Percentiles rank a stretch among this genome's conserved stretches.
These are phyloP conservation scores for Epinephelus fuscoguttatus DNA, from an alignment of 2,113 vertebrate species.

Conservation along the genomic window DNA sequence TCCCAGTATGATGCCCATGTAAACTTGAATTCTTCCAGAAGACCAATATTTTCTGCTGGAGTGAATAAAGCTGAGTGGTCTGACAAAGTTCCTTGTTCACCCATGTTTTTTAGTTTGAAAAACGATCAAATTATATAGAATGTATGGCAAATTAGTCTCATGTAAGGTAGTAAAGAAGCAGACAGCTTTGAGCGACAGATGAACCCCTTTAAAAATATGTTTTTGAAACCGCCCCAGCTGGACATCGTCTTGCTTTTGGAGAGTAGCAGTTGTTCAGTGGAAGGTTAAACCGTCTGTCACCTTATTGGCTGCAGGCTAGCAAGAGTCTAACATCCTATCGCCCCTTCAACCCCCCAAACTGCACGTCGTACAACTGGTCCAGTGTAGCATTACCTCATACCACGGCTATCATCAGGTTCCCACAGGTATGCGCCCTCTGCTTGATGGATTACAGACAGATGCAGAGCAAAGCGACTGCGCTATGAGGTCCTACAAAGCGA, in stretches of 20 bases:
- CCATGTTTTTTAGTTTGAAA: not conserved
- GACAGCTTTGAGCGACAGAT: not conserved
- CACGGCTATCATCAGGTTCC: conserved; percentile 66
- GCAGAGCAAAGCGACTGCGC: conserved; percentile 44
- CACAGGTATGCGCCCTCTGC: conserved; percentile 56
- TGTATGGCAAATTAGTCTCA: not conserved
- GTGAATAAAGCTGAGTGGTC: not conserved
- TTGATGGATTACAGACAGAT: conserved; percentile 83
- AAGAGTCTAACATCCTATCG: conserved; percentile 28
- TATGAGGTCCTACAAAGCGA: conserved; percentile 34
- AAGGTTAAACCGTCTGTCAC: conserved; percentile 49
- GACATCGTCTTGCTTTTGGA: conserved; percentile 33
- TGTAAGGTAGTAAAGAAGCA: not conserved
- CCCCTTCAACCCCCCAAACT: not conserved
- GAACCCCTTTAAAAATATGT: not conserved
- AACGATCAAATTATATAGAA: not conserved
- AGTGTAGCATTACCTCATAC: conserved; percentile 78
- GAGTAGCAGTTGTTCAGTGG: conserved; percentile 49
- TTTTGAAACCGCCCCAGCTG: not conserved
- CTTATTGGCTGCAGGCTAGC: conserved; percentile 4
- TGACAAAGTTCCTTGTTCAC: not conserved
- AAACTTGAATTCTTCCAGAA: not conserved
- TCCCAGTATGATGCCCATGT: not conserved
- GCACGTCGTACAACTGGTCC: conserved; percentile 25
- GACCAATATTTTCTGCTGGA: not conserved